phyloP scores from a whole-genome alignment of 2,797 vertebrate species.

The Cirrhinus mrigala region DNA sequence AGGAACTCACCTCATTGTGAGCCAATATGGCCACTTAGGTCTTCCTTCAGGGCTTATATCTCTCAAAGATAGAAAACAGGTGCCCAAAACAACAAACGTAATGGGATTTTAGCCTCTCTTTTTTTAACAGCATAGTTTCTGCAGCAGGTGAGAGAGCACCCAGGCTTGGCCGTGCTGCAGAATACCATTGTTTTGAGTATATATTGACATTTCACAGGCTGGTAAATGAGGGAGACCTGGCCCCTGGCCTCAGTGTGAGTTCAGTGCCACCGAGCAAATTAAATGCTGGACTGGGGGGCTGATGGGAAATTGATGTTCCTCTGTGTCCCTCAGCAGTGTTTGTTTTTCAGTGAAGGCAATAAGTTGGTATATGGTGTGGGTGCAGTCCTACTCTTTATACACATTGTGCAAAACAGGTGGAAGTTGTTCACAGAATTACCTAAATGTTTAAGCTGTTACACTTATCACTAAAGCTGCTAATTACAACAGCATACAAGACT shows the following conservation, averaged over 20 bases:
- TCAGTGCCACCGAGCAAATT: constrained; percentile 72
- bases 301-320: constrained; percentile 68
- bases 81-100: constrained; percentile 43
- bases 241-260: constrained; percentile 62
- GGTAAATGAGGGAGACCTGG: constrained; percentile 69
- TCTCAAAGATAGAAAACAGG: constrained; percentile 36
- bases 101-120: constrained; percentile 44
- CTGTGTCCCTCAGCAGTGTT: constrained; percentile 56
- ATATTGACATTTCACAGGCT: constrained; percentile 75
- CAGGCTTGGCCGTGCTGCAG: constrained; percentile 54
- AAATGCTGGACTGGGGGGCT: constrained; percentile 66
- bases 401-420: constrained; percentile 16
- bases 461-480: neutral
- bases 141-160: constrained; percentile 44
- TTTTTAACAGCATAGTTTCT: constrained; percentile 40
- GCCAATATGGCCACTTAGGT: constrained; percentile 34
- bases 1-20: constrained; percentile 36
- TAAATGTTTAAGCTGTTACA: neutral
- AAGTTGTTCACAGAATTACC: constrained; percentile 9
- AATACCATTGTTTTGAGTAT: constrained; percentile 69
- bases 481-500: neutral
- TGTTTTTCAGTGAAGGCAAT: constrained; percentile 64
- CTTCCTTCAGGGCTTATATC: constrained; percentile 38
- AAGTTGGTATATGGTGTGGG: constrained; percentile 44
- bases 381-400: constrained; percentile 22